Evolutionary conservation across 2,888 invertebrate genomes (phyloP), one percentile per base, ranked within the genome.

Genomic region (Oscheius sp.): DNA sequence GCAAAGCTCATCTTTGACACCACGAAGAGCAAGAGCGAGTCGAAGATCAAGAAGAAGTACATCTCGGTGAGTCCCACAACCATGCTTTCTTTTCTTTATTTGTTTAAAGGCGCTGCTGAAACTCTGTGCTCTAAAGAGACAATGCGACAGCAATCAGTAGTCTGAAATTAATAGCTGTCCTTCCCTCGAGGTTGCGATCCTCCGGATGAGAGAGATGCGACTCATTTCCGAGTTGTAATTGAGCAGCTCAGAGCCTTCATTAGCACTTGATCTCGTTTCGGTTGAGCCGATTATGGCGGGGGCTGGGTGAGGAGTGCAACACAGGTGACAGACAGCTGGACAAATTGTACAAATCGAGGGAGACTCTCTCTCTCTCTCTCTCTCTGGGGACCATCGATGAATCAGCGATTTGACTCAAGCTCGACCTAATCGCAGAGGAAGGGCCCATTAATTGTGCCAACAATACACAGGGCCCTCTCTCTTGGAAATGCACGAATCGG

Each of bases 1-100:
- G 90, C 90, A 0, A 88, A 87, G 88, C 86, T 87, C 32, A 87
- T 86, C 53, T 90, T 89, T 81, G 80, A 86, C 71, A 84, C 86
- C 53, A 89, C 89, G 4, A 88, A 89, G 35, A 81, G 81, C n/a
- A 88, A 88, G 75, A 87, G 89, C 1, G 87, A 89, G 70, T 79
- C 82, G 29, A 81, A 81, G 60, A 84, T 84, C 75, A 81, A 82
- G 76, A 82, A 80, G 78, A 82, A 83, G 70, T 80, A 82, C 74
- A 63, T 83, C 10, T 76, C 76, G 75, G 83, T 83, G 63, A 74
- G 79, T 70, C 5, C 32, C n/a, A 21, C 53, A 5, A 53, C 4
- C 13, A 10, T 65, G 2, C 21, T 13, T 65, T 51, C 21, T 57
- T 53, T 37, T 42, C 32, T 33, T 47, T 47, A 60, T 37, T n/a